These are phyloP conservation scores for Polietes domitor DNA, from an alignment of 2,888 invertebrate genomes.

Conservation along the genomic window DNA sequence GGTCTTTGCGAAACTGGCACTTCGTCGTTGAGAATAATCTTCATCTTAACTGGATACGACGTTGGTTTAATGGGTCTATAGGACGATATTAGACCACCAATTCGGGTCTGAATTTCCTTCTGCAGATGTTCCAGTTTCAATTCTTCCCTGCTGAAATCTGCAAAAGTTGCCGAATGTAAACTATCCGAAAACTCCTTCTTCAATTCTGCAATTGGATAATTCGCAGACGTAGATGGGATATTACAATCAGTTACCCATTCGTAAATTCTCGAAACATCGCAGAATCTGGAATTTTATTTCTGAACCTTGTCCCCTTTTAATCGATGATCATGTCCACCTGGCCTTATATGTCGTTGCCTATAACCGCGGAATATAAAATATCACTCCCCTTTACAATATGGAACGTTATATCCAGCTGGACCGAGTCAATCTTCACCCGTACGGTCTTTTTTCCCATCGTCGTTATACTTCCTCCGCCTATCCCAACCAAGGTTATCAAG, in stretches of 20 bases:
- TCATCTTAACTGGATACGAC: slow-evolving; percentile 27
- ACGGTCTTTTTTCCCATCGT: neutral
- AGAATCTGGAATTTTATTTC: too few species aligned
- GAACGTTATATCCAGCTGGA: neutral
- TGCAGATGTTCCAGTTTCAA: neutral
- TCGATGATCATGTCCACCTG: too few species aligned
- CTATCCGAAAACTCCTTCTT: neutral
- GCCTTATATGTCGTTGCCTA: neutral
- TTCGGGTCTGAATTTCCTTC: neutral
- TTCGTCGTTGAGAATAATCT: slow-evolving; percentile 46
- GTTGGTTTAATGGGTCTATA: neutral
- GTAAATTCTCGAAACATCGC: too few species aligned
- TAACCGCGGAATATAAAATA: slow-evolving; percentile 6
- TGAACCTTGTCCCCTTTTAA: too few species aligned
- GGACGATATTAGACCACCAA: neutral
- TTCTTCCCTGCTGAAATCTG: neutral
- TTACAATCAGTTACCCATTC: too few species aligned
- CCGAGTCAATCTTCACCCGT: neutral
- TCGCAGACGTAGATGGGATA: too few species aligned
- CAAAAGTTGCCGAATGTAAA: neutral
- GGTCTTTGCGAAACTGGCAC: slow-evolving; percentile 57
- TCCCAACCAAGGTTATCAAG: neutral
- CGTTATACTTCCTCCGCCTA: slow-evolving; percentile 4
- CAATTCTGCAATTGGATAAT: neutral
- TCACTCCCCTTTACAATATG: neutral